Percentiles rank a stretch among this genome's conserved stretches.
These are phyloP conservation scores for Archilochus colubris DNA, from an alignment of 2,113 vertebrate species.

Conservation along the genomic window DNA sequence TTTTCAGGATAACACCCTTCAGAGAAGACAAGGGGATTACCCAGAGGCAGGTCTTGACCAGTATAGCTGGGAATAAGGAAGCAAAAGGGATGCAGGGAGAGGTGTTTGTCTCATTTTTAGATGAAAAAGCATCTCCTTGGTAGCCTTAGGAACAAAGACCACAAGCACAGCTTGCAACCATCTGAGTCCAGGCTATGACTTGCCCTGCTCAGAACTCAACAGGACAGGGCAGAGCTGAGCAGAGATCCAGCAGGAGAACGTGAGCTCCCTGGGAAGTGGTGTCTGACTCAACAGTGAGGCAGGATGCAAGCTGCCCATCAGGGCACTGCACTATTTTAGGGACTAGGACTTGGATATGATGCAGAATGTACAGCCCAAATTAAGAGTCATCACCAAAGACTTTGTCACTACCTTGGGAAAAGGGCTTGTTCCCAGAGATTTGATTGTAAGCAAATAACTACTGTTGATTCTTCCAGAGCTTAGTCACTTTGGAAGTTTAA, in stretches of 20 bases:
- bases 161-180: background rate
- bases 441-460: background rate
- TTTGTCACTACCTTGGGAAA: background rate
- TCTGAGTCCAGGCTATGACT: background rate
- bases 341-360: background rate
- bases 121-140: background rate
- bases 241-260: background rate
- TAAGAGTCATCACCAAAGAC: background rate
- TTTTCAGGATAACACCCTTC: background rate
- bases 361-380: too few relatives aligned
- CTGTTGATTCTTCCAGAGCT: background rate
- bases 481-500: background rate
- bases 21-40: constrained; percentile 3
- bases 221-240: background rate
- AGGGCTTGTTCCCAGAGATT: background rate
- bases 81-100: background rate
- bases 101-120: background rate
- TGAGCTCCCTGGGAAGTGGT: background rate
- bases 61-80: background rate
- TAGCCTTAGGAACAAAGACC: background rate
- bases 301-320: background rate
- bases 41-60: constrained; percentile 4
- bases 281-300: background rate
- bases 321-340: background rate
- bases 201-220: background rate